These are phyloP conservation scores for Carcina quercana DNA, from an alignment of 2,888 invertebrate species.

Conservation along the genomic window DNA sequence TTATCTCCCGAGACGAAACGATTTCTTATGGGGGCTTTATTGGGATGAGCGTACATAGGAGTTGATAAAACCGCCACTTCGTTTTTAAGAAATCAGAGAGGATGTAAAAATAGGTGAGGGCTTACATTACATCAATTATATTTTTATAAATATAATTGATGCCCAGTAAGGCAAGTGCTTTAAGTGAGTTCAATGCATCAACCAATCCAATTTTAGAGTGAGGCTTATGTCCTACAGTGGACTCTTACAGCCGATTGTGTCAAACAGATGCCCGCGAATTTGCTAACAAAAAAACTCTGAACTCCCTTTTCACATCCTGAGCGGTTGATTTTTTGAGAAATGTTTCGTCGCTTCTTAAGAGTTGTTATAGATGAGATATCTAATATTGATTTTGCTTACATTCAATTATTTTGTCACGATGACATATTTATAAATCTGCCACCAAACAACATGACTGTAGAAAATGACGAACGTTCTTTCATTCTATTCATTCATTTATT, in stretches of 20 bases:
- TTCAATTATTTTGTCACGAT: no score
- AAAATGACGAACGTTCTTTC: background rate
- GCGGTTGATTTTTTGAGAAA: no score
- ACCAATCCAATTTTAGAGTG: background rate
- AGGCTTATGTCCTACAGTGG: no score
- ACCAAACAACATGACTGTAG: background rate
- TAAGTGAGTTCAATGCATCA: background rate
- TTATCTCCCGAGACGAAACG: conserved; percentile 60
- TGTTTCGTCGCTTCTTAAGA: no score
- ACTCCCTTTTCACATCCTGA: no score
- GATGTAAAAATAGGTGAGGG: background rate
- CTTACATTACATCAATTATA: background rate
- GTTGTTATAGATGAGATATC: no score
- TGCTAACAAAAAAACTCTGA: no score
- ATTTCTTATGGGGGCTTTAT: conserved; percentile 40
- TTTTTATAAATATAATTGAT: background rate
- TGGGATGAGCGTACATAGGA: conserved; percentile 4
- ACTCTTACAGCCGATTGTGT: no score
- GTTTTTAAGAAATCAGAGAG: background rate
- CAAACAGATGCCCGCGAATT: no score
- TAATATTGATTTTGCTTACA: no score
- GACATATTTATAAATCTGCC: background rate
- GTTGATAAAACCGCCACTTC: background rate
- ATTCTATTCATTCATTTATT: background rate
- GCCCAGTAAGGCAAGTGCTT: background rate